A percentile compares a stretch with the other conserved stretches of the same genome.
phyloP scores from a whole-genome alignment of 2,888 invertebrate species.

The Xestia rhomboidea region DNA sequence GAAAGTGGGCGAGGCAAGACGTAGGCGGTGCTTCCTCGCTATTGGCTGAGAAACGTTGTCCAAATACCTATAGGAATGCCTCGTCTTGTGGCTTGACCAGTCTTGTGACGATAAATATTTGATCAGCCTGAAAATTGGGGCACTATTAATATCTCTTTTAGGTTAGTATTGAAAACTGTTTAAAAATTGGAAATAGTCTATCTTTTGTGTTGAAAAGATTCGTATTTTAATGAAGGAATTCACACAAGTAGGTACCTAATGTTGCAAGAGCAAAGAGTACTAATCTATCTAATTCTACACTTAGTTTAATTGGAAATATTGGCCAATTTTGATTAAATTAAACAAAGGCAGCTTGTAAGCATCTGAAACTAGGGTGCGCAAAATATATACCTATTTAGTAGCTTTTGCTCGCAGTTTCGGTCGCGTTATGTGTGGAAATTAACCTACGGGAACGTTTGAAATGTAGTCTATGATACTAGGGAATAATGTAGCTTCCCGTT shows the following conservation, averaged over 20 bases:
- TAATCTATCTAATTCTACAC: not conserved
- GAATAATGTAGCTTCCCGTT: too few relatives aligned
- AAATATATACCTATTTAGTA: too few relatives aligned
- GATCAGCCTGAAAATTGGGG: constrained; percentile 15
- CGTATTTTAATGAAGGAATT: not conserved
- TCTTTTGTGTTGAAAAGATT: not conserved
- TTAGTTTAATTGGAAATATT: not conserved
- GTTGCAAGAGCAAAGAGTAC: not conserved
- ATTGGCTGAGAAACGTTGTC: constrained; percentile 73
- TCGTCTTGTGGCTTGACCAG: constrained; percentile 2
- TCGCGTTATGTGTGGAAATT: too few relatives aligned
- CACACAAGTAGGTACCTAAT: not conserved
- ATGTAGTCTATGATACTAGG: too few relatives aligned
- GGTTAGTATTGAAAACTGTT: not conserved
- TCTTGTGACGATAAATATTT: constrained; percentile 37
- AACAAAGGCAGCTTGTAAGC: not conserved
- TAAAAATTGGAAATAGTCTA: not conserved
- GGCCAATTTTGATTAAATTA: not conserved
- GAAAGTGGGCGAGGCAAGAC: constrained; percentile 84
- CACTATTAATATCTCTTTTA: constrained; percentile 13
- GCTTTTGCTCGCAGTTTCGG: too few relatives aligned
- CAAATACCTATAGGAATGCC: constrained; percentile 20
- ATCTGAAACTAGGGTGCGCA: too few relatives aligned
- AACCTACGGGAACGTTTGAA: too few relatives aligned
- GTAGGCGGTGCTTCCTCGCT: constrained; percentile 68